Conservation (phyloP, 2,797 vertebrate species). For the Sebastiscus tertius region DNA sequence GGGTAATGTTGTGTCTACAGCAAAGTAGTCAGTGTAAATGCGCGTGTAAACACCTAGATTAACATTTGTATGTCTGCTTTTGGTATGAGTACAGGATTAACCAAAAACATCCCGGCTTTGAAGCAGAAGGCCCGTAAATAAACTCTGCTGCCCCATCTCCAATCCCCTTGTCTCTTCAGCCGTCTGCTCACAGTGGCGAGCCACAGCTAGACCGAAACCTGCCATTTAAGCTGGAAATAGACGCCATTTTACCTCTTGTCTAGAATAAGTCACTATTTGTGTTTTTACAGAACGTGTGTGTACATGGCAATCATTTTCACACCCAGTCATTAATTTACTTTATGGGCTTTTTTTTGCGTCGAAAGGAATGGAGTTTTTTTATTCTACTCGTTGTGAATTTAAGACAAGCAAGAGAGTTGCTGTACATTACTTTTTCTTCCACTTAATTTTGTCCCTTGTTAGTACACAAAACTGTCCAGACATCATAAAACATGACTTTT, state of each 20-base stretch:
- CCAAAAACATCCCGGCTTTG: constrained; percentile 68
- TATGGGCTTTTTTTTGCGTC: background rate
- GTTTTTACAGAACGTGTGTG: background rate
- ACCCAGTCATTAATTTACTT: background rate
- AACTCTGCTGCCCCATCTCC: constrained; percentile 57
- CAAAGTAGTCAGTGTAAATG: constrained; percentile 49
- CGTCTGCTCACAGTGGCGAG: constrained; percentile 51
- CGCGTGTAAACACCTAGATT: constrained; percentile 64
- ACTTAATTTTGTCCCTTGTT: constrained; percentile 31
- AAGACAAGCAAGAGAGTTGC: background rate
- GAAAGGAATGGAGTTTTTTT: background rate
- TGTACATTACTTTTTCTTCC: background rate
- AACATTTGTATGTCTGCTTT: constrained; percentile 67
- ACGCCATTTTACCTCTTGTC: constrained; percentile 36
- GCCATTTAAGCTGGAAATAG: constrained; percentile 27
- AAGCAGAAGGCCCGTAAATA: constrained; percentile 66
- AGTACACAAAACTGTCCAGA: constrained; percentile 62
- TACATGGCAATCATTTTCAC: constrained; percentile 10
- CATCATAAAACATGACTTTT: constrained; percentile 73
- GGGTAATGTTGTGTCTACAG: constrained; percentile 48
- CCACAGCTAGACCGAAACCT: constrained; percentile 26
- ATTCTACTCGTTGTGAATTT: constrained; percentile 4
- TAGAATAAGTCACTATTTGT: background rate
- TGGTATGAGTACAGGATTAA: constrained; percentile 65
- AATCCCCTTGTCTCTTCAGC: constrained; percentile 61